Evolutionary conservation across 2,888 invertebrate species (phyloP).

Genomic region (Notocelia uddmanniana): DNA sequence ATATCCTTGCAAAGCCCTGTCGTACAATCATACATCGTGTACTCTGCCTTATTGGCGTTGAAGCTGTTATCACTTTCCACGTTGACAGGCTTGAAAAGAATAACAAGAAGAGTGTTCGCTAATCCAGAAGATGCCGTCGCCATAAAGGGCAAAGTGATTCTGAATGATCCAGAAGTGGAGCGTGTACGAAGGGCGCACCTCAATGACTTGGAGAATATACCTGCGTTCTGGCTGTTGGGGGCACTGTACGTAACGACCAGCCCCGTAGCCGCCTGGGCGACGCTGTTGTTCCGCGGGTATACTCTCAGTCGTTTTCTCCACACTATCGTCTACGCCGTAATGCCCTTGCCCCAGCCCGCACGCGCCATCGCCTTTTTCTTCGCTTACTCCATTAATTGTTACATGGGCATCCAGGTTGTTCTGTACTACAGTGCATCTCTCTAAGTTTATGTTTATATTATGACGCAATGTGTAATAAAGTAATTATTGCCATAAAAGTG

Average conservation of each 20-base stretch:
- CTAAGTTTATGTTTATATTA: slow-evolving; percentile 6
- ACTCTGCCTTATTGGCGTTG: slow-evolving; percentile 44
- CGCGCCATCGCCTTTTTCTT: slow-evolving; percentile 45
- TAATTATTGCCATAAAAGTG: too few relatives aligned
- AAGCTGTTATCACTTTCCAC: slow-evolving; percentile 34
- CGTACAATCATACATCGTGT: slow-evolving; percentile 43
- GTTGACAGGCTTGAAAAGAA: slow-evolving; percentile 31
- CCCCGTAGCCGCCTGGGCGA: slow-evolving; percentile 73
- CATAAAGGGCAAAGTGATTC: slow-evolving; percentile 61
- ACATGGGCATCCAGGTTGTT: slow-evolving; percentile 46
- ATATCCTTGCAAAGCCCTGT: slow-evolving; percentile 37
- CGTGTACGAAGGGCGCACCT: slow-evolving; percentile 83
- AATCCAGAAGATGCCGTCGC: slow-evolving; percentile 53
- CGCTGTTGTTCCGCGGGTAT: slow-evolving; percentile 63
- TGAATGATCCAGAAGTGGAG: slow-evolving; percentile 80
- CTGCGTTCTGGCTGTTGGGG: slow-evolving; percentile 80
- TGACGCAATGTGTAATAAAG: too few relatives aligned
- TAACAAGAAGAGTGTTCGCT: slow-evolving; percentile 52
- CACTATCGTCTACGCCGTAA: slow-evolving; percentile 84
- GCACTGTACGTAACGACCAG: slow-evolving; percentile 80
- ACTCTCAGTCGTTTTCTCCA: slow-evolving; percentile 78
- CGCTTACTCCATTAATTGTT: slow-evolving; percentile 42
- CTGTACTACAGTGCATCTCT: slow-evolving; percentile 36
- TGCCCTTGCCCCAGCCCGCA: slow-evolving; percentile 77
- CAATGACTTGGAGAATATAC: slow-evolving; percentile 87